Percentiles rank a stretch among this genome's conserved stretches.
These are phyloP conservation scores for Cyclina sinensis DNA, from an alignment of 1,140 invertebrate genomes.

Conservation along the genomic window DNA sequence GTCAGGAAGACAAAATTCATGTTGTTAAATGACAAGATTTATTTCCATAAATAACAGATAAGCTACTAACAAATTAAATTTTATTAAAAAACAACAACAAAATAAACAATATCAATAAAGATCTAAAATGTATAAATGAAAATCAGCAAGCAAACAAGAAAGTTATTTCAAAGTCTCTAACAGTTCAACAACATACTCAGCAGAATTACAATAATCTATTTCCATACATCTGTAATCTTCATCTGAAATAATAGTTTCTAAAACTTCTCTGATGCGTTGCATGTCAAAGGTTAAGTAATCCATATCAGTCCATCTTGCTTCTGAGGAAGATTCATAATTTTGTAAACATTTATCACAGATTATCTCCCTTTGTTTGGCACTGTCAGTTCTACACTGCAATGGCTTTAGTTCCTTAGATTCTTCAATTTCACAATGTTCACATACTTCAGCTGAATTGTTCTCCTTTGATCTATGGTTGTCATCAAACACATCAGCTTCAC, in stretches of 20 bases:
- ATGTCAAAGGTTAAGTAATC: conserved; percentile 32
- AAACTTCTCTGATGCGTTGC: neutral
- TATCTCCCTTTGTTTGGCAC: neutral
- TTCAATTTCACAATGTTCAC: neutral
- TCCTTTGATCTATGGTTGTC: too few relatives aligned
- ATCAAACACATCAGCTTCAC: neutral
- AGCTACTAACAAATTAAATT: too few relatives aligned
- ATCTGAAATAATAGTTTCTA: neutral
- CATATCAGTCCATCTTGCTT: neutral
- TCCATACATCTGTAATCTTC: neutral
- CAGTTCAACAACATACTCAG: conserved; percentile 2
- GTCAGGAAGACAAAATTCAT: too few relatives aligned
- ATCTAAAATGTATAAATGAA: too few relatives aligned
- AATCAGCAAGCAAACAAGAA: too few relatives aligned
- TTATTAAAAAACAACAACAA: too few relatives aligned
- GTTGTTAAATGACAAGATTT: too few relatives aligned
- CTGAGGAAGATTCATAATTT: neutral
- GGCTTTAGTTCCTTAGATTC: neutral
- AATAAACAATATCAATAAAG: too few relatives aligned
- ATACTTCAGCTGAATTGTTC: neutral
- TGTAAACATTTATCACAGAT: neutral
- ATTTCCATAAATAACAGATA: too few relatives aligned
- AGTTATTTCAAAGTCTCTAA: neutral
- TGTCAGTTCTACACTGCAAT: too few relatives aligned
- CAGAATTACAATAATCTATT: neutral